Base-by-base conservation (phyloP, 1,140 invertebrate species). In the Pachypsylla venusta region DNA sequence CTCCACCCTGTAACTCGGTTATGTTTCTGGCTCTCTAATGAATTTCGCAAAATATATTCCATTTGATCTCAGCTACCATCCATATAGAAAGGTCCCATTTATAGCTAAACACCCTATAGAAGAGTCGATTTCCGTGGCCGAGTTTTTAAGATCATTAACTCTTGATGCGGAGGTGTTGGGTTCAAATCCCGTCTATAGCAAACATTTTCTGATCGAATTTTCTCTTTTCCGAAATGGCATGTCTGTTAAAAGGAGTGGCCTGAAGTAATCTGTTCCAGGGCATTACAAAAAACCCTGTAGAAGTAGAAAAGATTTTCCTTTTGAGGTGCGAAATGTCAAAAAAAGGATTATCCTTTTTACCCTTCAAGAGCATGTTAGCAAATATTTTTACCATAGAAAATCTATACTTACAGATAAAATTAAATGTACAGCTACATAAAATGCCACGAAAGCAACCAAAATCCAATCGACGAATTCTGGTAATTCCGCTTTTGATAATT, bases 351-450 rank as follows among this genome's bases (percentile, higher is more conserved):
- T 7, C 10, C 10, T 13, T 13, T 13, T 53, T 13, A 13, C 20
- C 20, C 20, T 13, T 7, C 10, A 13, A 13, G 7, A 20, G 7
- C 12, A 7, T 20, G 10, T 53, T 13, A 7, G 7, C 10, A 53
- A 20, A 12, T 13, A 10, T 19, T 13, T 13, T 19, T 19, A 56
- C 25, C 13, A 53, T 53, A 53, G 48, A 53, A 39, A 59, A 13
- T 60, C 60, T 60, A 53, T 61, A 78, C 83, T 86, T 78, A 91
- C 87, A 65, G 88, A 89, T 39, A 96, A 79, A 56, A 92, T 76
- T n/a, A 97, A 70, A 70, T 97, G 93, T 65, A 88, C 81, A 22
- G 90, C 65, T 26, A 94, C 82, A 71, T 97, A 88, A 71, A 95
- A 87, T 2, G 82, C 81, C 10, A 97, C 89, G 73, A 85, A 95